Percentiles rank a stretch among this genome's conserved stretches.
phyloP scores from a whole-genome alignment of 2,888 invertebrate species.

The Penaeus monodon region DNA sequence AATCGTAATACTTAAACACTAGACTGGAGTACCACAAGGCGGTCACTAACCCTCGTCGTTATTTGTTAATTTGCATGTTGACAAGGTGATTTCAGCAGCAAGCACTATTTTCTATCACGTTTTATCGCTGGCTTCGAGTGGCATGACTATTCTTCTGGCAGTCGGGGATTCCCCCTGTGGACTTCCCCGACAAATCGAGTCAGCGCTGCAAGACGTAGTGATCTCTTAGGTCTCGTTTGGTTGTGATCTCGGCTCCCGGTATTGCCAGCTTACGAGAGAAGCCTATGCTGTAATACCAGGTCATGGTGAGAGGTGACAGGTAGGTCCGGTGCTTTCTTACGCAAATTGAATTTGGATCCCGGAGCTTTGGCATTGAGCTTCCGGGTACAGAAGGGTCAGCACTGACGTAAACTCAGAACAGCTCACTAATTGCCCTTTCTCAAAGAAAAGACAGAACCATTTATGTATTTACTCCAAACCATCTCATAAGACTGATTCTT shows the following conservation, averaged over 20 bases:
- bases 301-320: constrained; percentile 54
- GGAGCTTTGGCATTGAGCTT: too few species aligned
- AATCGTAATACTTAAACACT: too few species aligned
- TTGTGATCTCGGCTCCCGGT: constrained; percentile 32
- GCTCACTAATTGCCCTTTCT: too few species aligned
- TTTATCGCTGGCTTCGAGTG: background rate
- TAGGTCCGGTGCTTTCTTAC: constrained; percentile 17
- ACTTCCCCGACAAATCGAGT: constrained; percentile 51
- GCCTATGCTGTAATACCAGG: constrained; percentile 16
- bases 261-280: constrained; percentile 27
- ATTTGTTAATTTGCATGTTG: background rate
- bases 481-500: too few species aligned
- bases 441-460: too few species aligned
- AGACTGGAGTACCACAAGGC: too few species aligned
- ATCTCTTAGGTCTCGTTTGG: constrained; percentile 34
- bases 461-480: too few species aligned
- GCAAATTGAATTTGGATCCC: background rate
- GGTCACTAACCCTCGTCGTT: background rate
- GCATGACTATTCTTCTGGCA: constrained; percentile 48
- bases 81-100: background rate
- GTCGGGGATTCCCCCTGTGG: constrained; percentile 48
- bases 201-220: constrained; percentile 45
- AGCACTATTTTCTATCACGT: background rate
- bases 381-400: too few species aligned
- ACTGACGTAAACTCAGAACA: too few species aligned